Evolutionary conservation across 2,113 vertebrate genomes (phyloP).

Genomic region (Mobula hypostoma): DNA sequence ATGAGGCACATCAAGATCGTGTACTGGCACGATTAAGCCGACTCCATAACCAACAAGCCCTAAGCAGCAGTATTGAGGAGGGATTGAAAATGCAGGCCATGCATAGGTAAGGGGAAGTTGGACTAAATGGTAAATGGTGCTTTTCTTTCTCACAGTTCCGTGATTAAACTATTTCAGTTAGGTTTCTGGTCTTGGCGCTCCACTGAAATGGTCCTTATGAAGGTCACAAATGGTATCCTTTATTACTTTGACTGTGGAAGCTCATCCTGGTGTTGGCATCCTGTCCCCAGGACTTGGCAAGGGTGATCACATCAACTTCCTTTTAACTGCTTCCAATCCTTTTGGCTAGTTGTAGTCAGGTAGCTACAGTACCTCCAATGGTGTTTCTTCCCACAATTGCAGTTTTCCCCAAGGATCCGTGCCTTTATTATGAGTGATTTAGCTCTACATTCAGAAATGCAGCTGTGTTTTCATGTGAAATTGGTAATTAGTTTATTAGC

Average conservation of each 20-base stretch:
- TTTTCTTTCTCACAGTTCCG: neutral
- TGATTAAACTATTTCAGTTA: neutral
- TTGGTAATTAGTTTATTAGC: no score
- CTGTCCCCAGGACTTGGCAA: neutral
- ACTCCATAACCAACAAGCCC: conserved; percentile 77
- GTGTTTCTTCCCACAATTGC: neutral
- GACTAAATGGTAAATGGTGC: neutral
- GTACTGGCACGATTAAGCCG: conserved; percentile 77
- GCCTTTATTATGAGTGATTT: neutral
- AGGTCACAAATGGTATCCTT: neutral
- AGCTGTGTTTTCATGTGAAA: neutral
- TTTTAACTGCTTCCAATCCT: neutral
- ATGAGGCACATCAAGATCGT: conserved; percentile 79
- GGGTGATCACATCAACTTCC: neutral
- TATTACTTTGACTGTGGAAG: neutral
- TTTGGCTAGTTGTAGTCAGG: neutral
- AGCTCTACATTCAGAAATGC: neutral
- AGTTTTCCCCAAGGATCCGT: no score
- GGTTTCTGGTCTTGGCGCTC: neutral
- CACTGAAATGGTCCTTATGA: neutral
- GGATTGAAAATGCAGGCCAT: conserved; percentile 81
- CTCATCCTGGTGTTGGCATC: neutral
- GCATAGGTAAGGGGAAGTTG: conserved; percentile 59
- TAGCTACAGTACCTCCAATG: neutral
- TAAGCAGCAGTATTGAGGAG: conserved; percentile 85